A percentile compares a stretch with the other conserved stretches of the same genome.
Conservation (phyloP, 2,113 vertebrate genomes). For the Catharus bicknelli region DNA sequence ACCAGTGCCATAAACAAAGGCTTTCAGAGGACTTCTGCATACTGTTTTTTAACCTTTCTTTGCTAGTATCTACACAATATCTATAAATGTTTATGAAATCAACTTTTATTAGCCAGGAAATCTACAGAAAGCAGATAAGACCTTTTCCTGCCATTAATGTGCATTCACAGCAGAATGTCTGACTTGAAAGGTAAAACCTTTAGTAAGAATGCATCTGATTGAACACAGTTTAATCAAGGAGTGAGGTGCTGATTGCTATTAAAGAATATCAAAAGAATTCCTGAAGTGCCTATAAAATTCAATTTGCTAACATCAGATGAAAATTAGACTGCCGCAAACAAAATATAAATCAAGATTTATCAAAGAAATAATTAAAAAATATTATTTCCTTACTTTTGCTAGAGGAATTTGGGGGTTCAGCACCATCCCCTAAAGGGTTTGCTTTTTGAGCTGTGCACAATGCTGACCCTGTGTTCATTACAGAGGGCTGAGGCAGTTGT, state of each 20-base stretch:
- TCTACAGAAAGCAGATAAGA: neutral
- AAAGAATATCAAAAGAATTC: neutral
- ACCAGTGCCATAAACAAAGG: neutral
- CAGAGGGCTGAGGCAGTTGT: fast-evolving
- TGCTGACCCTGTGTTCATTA: neutral
- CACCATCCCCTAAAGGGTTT: neutral
- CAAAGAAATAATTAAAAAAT: neutral
- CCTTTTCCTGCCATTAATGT: neutral
- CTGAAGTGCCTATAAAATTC: neutral
- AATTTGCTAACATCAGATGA: neutral
- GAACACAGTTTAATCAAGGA: neutral
- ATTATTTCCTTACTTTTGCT: neutral
- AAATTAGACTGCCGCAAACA: neutral
- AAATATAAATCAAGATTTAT: neutral
- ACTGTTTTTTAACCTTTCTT: neutral
- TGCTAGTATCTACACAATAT: neutral
- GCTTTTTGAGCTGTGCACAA: neutral
- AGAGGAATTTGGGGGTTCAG: neutral
- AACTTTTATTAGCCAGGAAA: neutral
- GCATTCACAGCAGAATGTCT: neutral
- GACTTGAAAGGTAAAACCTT: neutral
- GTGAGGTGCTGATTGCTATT: neutral
- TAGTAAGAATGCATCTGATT: neutral
- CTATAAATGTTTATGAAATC: neutral
- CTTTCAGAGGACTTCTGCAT: neutral